Evolutionary conservation across 1,140 invertebrate species (phyloP).

Genomic region (Stenopsyche tienmushanensis): DNA sequence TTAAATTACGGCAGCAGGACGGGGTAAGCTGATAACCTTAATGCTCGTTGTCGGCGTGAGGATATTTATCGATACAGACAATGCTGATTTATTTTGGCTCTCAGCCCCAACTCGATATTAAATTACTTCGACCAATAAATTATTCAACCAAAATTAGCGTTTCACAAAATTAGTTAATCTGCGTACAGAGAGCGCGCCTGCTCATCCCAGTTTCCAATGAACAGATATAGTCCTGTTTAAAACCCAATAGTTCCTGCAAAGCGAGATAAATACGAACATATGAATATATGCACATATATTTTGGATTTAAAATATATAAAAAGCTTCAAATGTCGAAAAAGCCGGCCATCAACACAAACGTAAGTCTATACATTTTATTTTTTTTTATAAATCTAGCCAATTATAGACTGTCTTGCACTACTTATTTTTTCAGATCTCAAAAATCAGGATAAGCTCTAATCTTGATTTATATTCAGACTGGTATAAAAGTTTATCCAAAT

Average conservation of each 20-base stretch:
- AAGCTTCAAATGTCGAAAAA: too few species aligned
- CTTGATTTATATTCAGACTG: too few species aligned
- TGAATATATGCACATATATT: background rate
- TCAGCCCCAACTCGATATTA: conserved; percentile 4
- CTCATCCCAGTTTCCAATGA: too few species aligned
- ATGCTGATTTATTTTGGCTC: conserved; percentile 20
- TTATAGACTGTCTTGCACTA: too few species aligned
- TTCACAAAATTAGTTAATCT: conserved; percentile 17
- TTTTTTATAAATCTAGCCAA: too few species aligned
- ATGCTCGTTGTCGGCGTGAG: conserved; percentile 1
- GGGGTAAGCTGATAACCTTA: background rate
- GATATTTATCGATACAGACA: conserved; percentile 11
- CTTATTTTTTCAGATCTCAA: too few species aligned
- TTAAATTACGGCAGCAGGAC: conserved; percentile 1
- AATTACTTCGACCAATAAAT: conserved; percentile 18
- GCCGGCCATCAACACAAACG: too few species aligned
- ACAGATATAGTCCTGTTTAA: background rate
- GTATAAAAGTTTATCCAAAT: too few species aligned
- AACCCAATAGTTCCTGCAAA: background rate
- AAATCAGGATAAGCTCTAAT: too few species aligned
- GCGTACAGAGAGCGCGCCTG: background rate
- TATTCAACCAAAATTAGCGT: conserved; percentile 16
- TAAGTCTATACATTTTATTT: too few species aligned
- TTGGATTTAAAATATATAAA: background rate
- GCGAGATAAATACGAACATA: background rate